Evolutionary conservation across 2,113 vertebrate species (phyloP), one percentile per base, ranked within the genome.

Genomic region (Heterocephalus glaber): DNA sequence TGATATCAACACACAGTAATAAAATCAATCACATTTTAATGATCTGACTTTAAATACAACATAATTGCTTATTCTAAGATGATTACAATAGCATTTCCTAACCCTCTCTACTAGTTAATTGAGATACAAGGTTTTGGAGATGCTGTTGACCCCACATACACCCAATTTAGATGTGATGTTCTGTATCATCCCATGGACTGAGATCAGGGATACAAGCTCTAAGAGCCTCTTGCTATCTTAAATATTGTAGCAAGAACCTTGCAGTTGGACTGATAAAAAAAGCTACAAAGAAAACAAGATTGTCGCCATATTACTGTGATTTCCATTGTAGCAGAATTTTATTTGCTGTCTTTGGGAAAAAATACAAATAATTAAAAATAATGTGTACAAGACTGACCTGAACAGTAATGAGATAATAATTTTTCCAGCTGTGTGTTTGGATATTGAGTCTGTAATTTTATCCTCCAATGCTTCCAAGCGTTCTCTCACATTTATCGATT

Each of bases 391-490:
- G 94, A 83, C 30, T 86, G 60, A 95, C 82, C 74, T 96, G 80
- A 88, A 26, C 38, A 96, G 35, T 93, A 97, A 96, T 89, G 65
- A 92, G 95, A 96, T 97, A 95, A 97, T 88, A 96, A 63, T 95
- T 93, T 93, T 97, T 79, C 82, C 72, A 92, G 90, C 85, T 86
- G 3, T 65, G 54, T 66, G 54, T 92, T 90, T 97, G 88, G 56
- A 97, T 80, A 52, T 13, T 2, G 97, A 76, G 58, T 97, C 96
- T 97, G 85, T 58, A 98, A 95, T 98, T 97, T 98, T 97, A 95
- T 88, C 65, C 13, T 89, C 85, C 86, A 94, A 2, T 95, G 95
- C 54, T 97, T 97, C 77, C 65, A 79, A 93, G 86, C 88, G 66
- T 79, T 94, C 26, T 60, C 90, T 97, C 80, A 86, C 44, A 54